Evolutionary conservation across 2,113 vertebrate species (phyloP), one percentile per base, ranked within the genome.

Genomic region (Chascanopsetta lugubris): DNA sequence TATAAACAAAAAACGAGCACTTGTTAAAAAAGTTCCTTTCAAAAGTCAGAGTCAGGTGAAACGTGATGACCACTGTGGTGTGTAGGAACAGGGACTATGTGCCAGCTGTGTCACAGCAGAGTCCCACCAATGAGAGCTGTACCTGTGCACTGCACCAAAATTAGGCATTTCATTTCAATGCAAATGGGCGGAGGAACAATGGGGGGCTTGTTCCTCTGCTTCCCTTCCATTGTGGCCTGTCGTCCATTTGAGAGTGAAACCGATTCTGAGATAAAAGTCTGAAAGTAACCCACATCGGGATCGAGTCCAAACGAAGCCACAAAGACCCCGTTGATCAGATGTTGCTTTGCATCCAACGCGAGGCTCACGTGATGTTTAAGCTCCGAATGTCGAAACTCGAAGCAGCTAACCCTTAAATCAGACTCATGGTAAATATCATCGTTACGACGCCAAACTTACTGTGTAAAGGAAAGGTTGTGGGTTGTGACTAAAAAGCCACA

Each of bases 171-270:
- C 30, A 73, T 89, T 86, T 86, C 80, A 50, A 20, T 56, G 47
- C 43, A 71, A 65, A 68, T 56, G 42, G 32, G 48, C 49, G 22
- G 10, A 43, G 26, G 50, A 64, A 92, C 91, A 93, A 91, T 80
- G 78, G 13, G 15, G 7, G 57, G 24, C 56, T 92, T 92, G 88
- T 92, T 84, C 77, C 72, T 50, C 26, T 75, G 74, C 62, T 51
- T 21, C 46, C 53, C 72, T 49, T 58, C 32, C 66, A 49, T 72
- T 81, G 67, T 76, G 55, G 64, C 58, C 57, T 27, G 57, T 38
- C 22, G 27, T 75, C 65, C 59, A 51, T 72, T 70, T 63, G 61
- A 69, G 53, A 77, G 65, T 40, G 90, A 87, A 90, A 90, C 75
- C 43, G 50, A 88, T 73, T 69, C 74, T 21, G 50, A 88, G 74